Percentiles rank a stretch among this genome's conserved stretches.
phyloP scores from a whole-genome alignment of 2,888 invertebrate genomes.

The Drosophila seclusa region DNA sequence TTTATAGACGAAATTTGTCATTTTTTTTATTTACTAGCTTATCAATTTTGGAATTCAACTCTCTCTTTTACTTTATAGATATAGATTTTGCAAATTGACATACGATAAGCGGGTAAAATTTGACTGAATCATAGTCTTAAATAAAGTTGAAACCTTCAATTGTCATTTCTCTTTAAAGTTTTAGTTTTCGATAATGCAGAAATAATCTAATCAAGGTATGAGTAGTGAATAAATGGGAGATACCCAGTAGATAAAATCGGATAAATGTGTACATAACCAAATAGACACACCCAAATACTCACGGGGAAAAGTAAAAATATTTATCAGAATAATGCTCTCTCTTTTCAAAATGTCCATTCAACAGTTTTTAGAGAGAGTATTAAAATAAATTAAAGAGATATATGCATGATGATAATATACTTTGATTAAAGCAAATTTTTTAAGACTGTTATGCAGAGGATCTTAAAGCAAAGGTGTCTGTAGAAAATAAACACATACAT shows the following conservation, averaged over 20 bases:
- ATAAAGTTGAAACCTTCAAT: not conserved
- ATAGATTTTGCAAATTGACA: conserved; percentile 4
- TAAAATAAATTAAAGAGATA: not conserved
- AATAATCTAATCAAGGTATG: conserved; percentile 2
- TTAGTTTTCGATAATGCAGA: conserved; percentile 5
- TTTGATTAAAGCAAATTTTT: not conserved
- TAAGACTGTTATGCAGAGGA: not conserved
- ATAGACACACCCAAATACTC: too few relatives aligned
- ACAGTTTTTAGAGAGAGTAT: not conserved
- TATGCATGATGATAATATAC: not conserved
- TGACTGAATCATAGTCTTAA: conserved; percentile 24
- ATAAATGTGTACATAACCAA: not conserved
- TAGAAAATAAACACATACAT: not conserved
- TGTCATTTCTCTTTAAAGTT: not conserved
- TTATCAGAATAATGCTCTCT: not conserved
- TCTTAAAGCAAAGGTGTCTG: not conserved
- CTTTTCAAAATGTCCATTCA: too few relatives aligned
- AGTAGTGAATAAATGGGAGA: not conserved
- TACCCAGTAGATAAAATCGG: not conserved
- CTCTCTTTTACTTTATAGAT: conserved; percentile 2
- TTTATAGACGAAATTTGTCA: conserved; percentile 16
- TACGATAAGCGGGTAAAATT: conserved; percentile 14
- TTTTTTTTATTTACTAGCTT: conserved; percentile 1
- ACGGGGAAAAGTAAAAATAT: not conserved
- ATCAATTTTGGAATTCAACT: conserved; percentile 16